These are phyloP conservation scores for Picathartes gymnocephalus DNA, from an alignment of 2,113 vertebrate species.

Conservation along the genomic window DNA sequence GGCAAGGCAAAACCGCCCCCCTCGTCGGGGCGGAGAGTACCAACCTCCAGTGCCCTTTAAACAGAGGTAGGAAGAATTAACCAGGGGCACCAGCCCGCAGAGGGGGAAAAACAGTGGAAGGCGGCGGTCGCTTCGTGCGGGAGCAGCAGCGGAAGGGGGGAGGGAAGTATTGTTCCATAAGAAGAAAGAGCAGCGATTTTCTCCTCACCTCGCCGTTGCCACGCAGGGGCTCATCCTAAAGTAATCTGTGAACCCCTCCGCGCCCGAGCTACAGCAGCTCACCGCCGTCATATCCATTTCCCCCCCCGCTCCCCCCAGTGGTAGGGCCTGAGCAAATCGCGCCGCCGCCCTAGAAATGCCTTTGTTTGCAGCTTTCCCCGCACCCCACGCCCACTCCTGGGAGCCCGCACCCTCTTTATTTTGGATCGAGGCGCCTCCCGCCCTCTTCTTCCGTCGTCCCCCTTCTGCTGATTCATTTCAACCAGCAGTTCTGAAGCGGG, in stretches of 20 bases:
- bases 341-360: slow-evolving; percentile 36
- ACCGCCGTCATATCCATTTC: neutral
- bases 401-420: neutral
- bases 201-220: neutral
- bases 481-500: neutral
- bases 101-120: neutral
- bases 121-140: neutral
- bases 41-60: neutral
- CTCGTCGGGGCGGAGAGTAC: neutral
- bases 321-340: neutral
- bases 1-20: neutral
- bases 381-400: neutral
- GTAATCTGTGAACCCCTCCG: neutral
- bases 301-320: neutral
- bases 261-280: neutral
- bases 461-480: slow-evolving; percentile 70
- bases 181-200: neutral
- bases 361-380: slow-evolving; percentile 28
- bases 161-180: neutral
- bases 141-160: neutral
- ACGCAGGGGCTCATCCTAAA: neutral
- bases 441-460: neutral
- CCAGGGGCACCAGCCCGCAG: neutral
- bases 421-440: neutral
- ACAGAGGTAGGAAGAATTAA: neutral